These are phyloP conservation scores for Brachylomia viminalis DNA, from an alignment of 2,888 invertebrate genomes.

Conservation along the genomic window DNA sequence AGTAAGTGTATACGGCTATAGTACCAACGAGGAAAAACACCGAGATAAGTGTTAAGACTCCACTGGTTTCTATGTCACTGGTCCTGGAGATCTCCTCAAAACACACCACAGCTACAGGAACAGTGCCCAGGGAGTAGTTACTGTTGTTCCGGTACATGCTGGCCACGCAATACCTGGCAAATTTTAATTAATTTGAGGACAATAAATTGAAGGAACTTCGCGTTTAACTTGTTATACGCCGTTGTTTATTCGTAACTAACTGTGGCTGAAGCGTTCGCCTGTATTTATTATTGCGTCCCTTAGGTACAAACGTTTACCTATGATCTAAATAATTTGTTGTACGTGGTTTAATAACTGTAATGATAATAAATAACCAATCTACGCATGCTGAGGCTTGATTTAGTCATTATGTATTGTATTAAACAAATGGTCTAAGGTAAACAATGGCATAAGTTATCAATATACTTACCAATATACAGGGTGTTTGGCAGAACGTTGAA, in stretches of 20 bases:
- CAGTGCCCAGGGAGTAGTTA: conserved; percentile 64
- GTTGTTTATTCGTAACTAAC: background rate
- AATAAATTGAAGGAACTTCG: background rate
- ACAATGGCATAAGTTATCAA: background rate
- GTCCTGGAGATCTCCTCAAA: conserved; percentile 94
- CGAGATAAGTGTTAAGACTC: conserved; percentile 88
- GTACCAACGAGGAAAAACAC: conserved; percentile 91
- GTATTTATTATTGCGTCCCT: background rate
- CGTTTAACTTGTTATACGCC: background rate
- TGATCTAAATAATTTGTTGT: background rate
- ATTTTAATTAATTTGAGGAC: background rate
- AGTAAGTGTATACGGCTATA: conserved; percentile 90
- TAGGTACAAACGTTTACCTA: background rate
- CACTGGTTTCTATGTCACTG: conserved; percentile 81
- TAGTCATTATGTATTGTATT: background rate
- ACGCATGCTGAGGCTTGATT: background rate
- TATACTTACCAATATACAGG: background rate
- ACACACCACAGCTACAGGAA: conserved; percentile 84
- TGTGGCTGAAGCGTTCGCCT: background rate
- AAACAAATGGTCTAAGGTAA: background rate
- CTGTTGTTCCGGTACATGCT: conserved; percentile 76
- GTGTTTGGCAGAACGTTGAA: too few relatives aligned
- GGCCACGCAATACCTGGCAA: conserved; percentile 82
- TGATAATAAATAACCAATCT: background rate
- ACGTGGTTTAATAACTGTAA: background rate